Conservation (phyloP, 2,888 invertebrate genomes). For the Minunthozetes semirufus region DNA sequence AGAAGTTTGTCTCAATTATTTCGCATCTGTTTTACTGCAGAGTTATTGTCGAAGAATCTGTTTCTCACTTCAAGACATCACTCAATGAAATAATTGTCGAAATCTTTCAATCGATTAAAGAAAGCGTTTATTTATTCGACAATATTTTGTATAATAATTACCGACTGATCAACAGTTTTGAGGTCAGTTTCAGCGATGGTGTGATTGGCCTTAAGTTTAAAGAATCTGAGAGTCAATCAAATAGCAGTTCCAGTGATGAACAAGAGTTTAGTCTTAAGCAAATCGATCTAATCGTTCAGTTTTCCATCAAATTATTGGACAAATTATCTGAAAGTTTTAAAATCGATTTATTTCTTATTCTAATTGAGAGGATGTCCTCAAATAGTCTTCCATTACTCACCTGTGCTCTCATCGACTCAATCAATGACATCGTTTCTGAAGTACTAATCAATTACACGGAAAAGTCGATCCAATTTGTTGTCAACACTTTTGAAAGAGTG, state of each 20-base stretch:
- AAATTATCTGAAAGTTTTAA: constrained; percentile 11
- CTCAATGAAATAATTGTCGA: neutral
- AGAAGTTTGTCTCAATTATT: constrained; percentile 5
- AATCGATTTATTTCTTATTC: constrained; percentile 31
- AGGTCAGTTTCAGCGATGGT: neutral
- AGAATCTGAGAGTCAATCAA: neutral
- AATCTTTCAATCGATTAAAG: neutral
- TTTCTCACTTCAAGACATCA: constrained; percentile 24
- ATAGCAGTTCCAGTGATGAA: neutral
- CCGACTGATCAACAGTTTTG: neutral
- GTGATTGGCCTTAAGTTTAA: neutral
- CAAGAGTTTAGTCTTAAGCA: constrained; percentile 11
- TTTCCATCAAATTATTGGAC: neutral
- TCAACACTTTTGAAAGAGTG: constrained; percentile 29
- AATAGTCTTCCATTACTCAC: neutral
- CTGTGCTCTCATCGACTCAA: constrained; percentile 28
- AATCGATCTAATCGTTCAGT: constrained; percentile 15
- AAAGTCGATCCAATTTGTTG: constrained; percentile 15
- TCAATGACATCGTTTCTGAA: constrained; percentile 2
- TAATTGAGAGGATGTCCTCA: constrained; percentile 15
- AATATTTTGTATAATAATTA: constrained; percentile 17
- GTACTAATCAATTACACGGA: constrained; percentile 2
- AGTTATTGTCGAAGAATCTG: constrained; percentile 1
- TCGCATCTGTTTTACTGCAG: constrained; percentile 4
- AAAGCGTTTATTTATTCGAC: constrained; percentile 22